Conservation (phyloP, 2,797 vertebrate genomes). For the Lemur catta region DNA sequence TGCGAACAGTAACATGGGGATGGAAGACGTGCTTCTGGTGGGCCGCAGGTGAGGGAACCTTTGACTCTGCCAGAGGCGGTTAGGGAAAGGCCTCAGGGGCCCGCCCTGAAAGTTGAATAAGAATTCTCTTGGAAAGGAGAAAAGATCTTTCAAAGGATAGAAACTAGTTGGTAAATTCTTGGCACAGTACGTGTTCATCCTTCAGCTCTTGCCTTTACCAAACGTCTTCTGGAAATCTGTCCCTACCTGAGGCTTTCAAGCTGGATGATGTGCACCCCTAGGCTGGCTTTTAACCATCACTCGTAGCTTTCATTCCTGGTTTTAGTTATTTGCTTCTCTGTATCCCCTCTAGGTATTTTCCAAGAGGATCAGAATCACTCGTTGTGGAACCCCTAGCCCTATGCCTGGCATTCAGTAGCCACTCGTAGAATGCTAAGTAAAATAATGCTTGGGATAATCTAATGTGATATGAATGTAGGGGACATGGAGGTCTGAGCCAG, state of each 20-base stretch:
- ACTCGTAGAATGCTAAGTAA: background rate
- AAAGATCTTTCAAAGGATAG: slow-evolving; percentile 6
- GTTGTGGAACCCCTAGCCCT: background rate
- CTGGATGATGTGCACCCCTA: background rate
- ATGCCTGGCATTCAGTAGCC: background rate
- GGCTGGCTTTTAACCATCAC: background rate
- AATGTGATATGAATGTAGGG: background rate
- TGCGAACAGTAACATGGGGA: background rate
- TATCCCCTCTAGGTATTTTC: background rate
- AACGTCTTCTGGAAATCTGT: background rate
- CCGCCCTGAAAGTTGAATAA: background rate
- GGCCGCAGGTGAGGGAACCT: background rate
- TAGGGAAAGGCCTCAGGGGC: background rate
- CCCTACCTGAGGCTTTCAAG: background rate
- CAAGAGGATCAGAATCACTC: background rate
- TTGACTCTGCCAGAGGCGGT: background rate
- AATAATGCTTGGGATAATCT: background rate
- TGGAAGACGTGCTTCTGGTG: background rate
- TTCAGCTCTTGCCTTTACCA: background rate
- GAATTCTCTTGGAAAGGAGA: background rate
- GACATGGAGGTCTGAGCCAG: background rate
- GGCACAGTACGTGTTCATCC: background rate
- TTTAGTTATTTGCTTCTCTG: slow-evolving; percentile 7
- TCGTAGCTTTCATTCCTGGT: background rate
- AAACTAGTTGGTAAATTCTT: background rate